These are phyloP conservation scores for Mastomys natalensis DNA, from an alignment of 2,113 vertebrate species.

Conservation along the genomic window DNA sequence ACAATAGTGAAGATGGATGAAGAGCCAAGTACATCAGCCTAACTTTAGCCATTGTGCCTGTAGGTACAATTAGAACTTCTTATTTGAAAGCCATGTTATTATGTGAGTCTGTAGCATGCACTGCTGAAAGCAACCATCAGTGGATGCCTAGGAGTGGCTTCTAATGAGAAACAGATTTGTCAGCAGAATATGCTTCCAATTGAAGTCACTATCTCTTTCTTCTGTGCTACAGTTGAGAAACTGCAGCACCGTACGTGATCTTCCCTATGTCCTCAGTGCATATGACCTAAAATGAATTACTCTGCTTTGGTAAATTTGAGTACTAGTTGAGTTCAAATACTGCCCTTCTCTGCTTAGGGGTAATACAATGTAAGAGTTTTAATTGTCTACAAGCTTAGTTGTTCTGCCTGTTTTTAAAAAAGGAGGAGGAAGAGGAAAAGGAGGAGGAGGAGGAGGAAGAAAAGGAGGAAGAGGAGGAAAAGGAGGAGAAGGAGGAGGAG, in stretches of 20 bases:
- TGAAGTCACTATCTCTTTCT: neutral
- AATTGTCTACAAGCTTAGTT: neutral
- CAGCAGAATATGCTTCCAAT: neutral
- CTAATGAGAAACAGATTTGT: conserved; percentile 51
- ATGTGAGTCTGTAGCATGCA: neutral
- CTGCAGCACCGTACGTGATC: neutral
- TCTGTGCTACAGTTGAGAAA: conserved; percentile 43
- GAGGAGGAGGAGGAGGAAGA: too few relatives aligned
- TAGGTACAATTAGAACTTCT: conserved; percentile 63
- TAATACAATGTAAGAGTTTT: neutral
- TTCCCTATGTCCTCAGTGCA: neutral
- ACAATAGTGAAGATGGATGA: conserved; percentile 23
- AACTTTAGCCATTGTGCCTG: conserved; percentile 30
- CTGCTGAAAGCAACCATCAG: conserved; percentile 34
- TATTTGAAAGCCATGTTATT: conserved; percentile 12
- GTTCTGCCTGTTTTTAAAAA: neutral
- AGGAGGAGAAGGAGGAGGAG: too few relatives aligned
- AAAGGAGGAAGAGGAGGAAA: too few relatives aligned
- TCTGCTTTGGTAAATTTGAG: neutral
- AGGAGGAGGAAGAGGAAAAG: too few relatives aligned
- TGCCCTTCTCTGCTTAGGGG: neutral
- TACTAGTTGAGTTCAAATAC: neutral
- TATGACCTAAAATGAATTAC: neutral
- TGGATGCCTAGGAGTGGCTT: neutral
- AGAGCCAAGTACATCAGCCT: neutral